Evolutionary conservation across 2,888 invertebrate genomes (phyloP), one percentile per base, ranked within the genome.

Genomic region (Aproaerema taeniolella): DNA sequence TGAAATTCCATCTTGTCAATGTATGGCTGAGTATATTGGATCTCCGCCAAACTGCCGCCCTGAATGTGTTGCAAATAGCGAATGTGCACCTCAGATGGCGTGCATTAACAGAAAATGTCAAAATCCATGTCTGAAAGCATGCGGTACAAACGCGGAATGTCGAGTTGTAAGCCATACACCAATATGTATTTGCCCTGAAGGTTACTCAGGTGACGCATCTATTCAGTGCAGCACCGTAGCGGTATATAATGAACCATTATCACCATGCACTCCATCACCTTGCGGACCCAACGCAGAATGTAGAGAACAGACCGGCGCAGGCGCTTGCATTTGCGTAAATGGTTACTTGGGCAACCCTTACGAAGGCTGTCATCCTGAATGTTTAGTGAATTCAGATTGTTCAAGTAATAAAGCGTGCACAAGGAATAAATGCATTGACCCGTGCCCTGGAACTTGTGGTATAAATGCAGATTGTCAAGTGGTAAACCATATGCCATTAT

Each of bases 301-400:
- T 55, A 81, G 74, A 51, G 89, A 89, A 60, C 88, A 88, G 51
- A 78, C 79, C 15, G 86, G 80, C 39, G 89, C 88, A 13, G 90
- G 90, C 42, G 85, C 92, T 4, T 95, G 94, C 61, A 82, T 89
- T 39, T 95, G 95, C 59, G 69, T 91, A 11, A 82, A 88, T 2
- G 92, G 92, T 31, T 93, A 91, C 58, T 89, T 90, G 47, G 95
- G 95, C 45, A 92, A 94, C 74, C 93, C 94, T n/a, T 93, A 93
- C 52, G 91, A 92, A 73, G 91, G 90, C 30, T 94, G 93, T 61
- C 88, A 91, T 43, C 92, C 92, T 14, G 93, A 93, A 79, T 94
- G 93, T 63, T 78, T 90, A 2, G 76, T 91, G 0, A 92, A 92
- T 67, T 90, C 91, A 0, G 93, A 93, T 60, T 94, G 94, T 65